These are phyloP conservation scores for Agriopis marginaria DNA, from an alignment of 2,888 invertebrate species.

Conservation along the genomic window DNA sequence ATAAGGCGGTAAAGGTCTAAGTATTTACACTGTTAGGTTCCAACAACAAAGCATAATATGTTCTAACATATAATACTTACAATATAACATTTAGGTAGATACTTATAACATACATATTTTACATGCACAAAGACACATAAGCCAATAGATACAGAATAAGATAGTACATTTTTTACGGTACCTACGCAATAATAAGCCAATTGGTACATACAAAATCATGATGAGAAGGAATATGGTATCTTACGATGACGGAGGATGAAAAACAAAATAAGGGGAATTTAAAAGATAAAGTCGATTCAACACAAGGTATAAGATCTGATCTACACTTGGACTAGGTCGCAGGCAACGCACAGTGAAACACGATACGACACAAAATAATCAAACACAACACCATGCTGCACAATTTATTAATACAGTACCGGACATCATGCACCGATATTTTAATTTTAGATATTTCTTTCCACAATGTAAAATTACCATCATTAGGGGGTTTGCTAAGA, in stretches of 20 bases:
- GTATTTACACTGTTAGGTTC: neutral
- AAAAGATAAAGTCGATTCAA: conserved; percentile 41
- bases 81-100: conserved; percentile 1
- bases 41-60: neutral
- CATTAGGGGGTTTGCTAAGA: neutral
- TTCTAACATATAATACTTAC: conserved; percentile 1
- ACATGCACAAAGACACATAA: conserved; percentile 38
- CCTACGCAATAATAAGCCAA: conserved; percentile 25
- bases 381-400: conserved; percentile 57
- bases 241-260: conserved; percentile 31
- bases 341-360: conserved; percentile 77
- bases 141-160: conserved; percentile 34
- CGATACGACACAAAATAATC: conserved; percentile 49
- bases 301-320: conserved; percentile 58
- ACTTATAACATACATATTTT: conserved; percentile 20
- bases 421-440: conserved; percentile 38
- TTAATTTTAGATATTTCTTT: neutral
- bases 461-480: neutral
- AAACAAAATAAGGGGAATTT: conserved; percentile 20
- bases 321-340: conserved; percentile 81
- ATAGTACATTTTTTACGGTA: conserved; percentile 7
- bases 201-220: conserved; percentile 17
- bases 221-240: conserved; percentile 41
- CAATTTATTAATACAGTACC: conserved; percentile 36
- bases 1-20: too few relatives aligned